These are phyloP conservation scores for Heliothis peltigera DNA, from an alignment of 2,888 invertebrate species.

Conservation along the genomic window DNA sequence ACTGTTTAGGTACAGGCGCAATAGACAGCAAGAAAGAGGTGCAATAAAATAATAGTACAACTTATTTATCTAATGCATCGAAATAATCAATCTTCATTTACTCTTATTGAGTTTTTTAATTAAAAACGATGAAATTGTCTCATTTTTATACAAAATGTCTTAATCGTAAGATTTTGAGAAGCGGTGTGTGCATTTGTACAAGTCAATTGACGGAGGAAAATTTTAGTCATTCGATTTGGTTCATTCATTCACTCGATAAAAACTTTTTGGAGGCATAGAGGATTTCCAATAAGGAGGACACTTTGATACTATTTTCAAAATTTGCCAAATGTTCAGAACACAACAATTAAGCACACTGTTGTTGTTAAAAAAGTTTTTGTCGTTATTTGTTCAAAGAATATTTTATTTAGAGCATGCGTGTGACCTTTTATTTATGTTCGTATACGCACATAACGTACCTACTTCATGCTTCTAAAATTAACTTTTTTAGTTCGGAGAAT, in stretches of 20 bases:
- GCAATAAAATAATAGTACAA: constrained; percentile 14
- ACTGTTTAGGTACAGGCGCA: constrained; percentile 4
- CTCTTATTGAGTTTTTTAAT: constrained; percentile 24
- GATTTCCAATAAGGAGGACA: background rate
- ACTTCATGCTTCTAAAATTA: no score
- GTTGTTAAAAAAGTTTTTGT: no score
- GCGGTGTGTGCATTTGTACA: constrained; percentile 3
- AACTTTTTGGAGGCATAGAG: no score
- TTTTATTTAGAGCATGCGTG: no score
- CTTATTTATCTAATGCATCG: constrained; percentile 23
- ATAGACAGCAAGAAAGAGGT: constrained; percentile 23
- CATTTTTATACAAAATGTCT: constrained; percentile 36
- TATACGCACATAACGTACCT: no score
- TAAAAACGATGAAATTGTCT: constrained; percentile 23
- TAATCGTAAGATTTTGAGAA: constrained; percentile 19
- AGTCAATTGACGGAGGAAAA: constrained; percentile 5
- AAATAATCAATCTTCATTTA: constrained; percentile 27
- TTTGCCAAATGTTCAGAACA: no score
- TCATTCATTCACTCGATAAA: no score
- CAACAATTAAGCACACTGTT: no score
- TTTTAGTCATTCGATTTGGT: background rate
- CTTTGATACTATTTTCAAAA: background rate
- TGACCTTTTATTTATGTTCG: no score
- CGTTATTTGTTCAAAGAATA: no score
- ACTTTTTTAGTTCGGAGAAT: no score